phyloP scores from a whole-genome alignment of 35 echinoderm and acorn worm species.

The Apostichopus parvimensis region DNA sequence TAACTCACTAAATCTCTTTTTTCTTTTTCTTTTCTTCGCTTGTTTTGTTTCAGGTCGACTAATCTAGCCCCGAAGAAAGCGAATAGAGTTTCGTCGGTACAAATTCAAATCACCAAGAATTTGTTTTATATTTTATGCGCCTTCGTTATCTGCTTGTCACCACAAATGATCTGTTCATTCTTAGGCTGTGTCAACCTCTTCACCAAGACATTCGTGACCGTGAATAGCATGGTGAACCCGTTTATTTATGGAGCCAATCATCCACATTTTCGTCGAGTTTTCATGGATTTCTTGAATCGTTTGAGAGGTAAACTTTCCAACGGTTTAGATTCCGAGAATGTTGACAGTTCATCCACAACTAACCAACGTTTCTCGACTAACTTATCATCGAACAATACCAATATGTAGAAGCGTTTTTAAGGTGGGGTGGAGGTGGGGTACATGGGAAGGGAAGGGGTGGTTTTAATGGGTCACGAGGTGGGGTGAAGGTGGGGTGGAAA shows the following conservation, averaged over 20 bases:
- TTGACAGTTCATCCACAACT: background rate
- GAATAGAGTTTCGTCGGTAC: background rate
- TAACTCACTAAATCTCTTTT: too few species aligned
- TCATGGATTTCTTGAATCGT: background rate
- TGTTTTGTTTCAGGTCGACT: background rate
- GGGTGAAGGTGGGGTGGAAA: too few species aligned
- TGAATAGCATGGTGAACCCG: conserved; percentile 19
- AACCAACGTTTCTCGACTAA: background rate
- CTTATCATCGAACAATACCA: background rate
- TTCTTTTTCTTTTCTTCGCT: background rate
- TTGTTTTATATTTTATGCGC: conserved; percentile 37
- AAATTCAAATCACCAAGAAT: conserved; percentile 33
- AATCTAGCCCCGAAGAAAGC: background rate
- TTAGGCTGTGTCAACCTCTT: conserved; percentile 15
- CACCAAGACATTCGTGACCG: conserved; percentile 33
- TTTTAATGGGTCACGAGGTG: too few species aligned
- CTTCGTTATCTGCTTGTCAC: conserved; percentile 24
- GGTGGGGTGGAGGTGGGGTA: too few species aligned
- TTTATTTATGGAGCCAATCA: conserved; percentile 24
- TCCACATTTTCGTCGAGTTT: conserved; percentile 10
- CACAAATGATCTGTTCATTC: conserved; percentile 23
- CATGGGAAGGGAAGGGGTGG: too few species aligned
- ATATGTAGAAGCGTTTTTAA: background rate
- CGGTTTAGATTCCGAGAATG: background rate
- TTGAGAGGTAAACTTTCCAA: background rate